These are phyloP conservation scores for Ectropis crepuscularia DNA, from an alignment of 2,888 invertebrate species.

Conservation along the genomic window DNA sequence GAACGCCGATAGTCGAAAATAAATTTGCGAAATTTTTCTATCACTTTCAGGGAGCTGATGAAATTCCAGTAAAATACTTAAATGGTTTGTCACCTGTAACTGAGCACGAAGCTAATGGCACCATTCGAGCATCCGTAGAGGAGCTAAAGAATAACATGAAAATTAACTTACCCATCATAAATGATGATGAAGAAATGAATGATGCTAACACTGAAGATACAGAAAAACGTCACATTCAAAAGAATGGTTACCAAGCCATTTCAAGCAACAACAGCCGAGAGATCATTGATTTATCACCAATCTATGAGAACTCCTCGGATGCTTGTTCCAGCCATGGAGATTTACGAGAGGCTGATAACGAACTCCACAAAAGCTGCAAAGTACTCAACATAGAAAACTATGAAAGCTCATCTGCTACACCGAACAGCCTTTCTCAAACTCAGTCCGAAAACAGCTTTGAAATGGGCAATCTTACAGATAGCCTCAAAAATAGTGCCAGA, in stretches of 20 bases:
- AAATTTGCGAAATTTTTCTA: not conserved
- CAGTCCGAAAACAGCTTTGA: slow-evolving; percentile 81
- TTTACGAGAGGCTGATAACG: slow-evolving; percentile 69
- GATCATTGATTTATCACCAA: slow-evolving; percentile 78
- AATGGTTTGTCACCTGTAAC: slow-evolving; percentile 78
- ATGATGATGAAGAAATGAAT: slow-evolving; percentile 79
- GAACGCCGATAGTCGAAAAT: no score
- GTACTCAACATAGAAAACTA: slow-evolving; percentile 67
- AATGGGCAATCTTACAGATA: slow-evolving; percentile 75
- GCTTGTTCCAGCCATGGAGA: slow-evolving; percentile 81
- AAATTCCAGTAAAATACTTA: slow-evolving; percentile 71
- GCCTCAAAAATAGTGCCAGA: slow-evolving; percentile 76
- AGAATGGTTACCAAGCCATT: slow-evolving; percentile 74
- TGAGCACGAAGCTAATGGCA: slow-evolving; percentile 72
- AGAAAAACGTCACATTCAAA: slow-evolving; percentile 57
- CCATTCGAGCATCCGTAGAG: slow-evolving; percentile 77
- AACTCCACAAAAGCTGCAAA: slow-evolving; percentile 67
- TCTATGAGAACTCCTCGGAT: slow-evolving; percentile 82
- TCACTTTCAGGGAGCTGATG: slow-evolving; percentile 70
- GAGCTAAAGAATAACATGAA: slow-evolving; percentile 78
- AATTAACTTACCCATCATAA: slow-evolving; percentile 77
- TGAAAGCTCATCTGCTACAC: slow-evolving; percentile 74
- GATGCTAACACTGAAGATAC: slow-evolving; percentile 52
- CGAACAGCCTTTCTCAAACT: slow-evolving; percentile 77
- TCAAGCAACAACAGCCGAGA: slow-evolving; percentile 71